phyloP scores from a whole-genome alignment of 2,113 vertebrate species.

The Chrysochloris asiatica region DNA sequence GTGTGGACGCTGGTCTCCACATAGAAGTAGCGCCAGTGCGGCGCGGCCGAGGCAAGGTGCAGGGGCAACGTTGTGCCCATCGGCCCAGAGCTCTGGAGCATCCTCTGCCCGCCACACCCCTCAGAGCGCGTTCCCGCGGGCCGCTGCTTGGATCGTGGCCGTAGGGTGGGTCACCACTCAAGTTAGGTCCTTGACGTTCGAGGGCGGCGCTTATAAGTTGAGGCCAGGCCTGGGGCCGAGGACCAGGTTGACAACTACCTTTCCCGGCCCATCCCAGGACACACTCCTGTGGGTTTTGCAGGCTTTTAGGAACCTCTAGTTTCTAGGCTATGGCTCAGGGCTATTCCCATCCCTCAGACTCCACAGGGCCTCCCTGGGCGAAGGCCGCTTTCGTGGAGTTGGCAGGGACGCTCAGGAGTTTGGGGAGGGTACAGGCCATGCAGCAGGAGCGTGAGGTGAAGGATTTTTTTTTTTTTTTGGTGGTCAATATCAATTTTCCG shows the following conservation, averaged over 20 bases:
- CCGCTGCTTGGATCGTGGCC: not conserved
- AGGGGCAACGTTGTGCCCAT: not conserved
- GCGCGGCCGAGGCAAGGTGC: not conserved
- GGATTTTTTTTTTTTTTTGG: conserved; percentile 10
- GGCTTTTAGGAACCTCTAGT: not conserved
- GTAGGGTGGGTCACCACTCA: not conserved
- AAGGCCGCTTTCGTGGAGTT: not conserved
- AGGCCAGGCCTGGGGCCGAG: not conserved
- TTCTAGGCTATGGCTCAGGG: not conserved
- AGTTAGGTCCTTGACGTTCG: not conserved
- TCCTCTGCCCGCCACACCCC: not conserved
- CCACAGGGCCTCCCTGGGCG: not conserved
- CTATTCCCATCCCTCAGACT: not conserved
- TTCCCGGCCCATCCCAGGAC: not conserved
- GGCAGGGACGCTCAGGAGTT: not conserved
- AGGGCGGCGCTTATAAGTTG: not conserved
- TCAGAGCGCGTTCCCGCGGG: not conserved
- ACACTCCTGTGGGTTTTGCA: not conserved
- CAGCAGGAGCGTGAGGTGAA: not conserved
- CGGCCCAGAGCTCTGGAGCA: not conserved
- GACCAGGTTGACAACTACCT: not conserved
- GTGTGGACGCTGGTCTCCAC: not conserved
- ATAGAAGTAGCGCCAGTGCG: not conserved
- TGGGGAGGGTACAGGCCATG: not conserved
- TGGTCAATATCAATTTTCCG: conserved; percentile 73